A percentile compares a stretch with the other conserved stretches of the same genome.
phyloP scores from a whole-genome alignment of 2,113 vertebrate genomes.

The Micronycteris hirsuta region DNA sequence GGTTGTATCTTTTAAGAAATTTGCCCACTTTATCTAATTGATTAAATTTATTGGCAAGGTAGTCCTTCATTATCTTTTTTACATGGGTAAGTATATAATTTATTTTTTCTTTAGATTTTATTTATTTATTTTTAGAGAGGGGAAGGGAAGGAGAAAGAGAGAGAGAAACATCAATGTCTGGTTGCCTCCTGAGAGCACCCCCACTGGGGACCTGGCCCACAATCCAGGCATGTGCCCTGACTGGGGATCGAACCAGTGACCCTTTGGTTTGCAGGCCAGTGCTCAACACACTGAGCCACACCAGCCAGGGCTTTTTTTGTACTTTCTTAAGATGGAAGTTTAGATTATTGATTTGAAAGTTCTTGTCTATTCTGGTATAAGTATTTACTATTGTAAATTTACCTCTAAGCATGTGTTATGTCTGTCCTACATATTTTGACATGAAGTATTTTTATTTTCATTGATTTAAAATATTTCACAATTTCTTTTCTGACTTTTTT shows the following conservation, averaged over 20 bases:
- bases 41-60: constrained; percentile 1
- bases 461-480: neutral
- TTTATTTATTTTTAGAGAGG: too few species aligned
- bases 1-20: neutral
- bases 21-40: neutral
- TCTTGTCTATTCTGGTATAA: neutral
- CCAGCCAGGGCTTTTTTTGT: neutral
- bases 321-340: neutral
- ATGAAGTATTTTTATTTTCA: neutral
- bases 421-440: neutral
- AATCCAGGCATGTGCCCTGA: too few species aligned
- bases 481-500: neutral
- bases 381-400: neutral
- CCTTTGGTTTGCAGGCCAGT: neutral
- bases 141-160: too few species aligned
- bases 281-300: too few species aligned
- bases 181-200: too few species aligned
- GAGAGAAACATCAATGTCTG: too few species aligned
- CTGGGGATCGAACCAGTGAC: too few species aligned
- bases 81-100: neutral
- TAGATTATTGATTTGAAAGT: constrained; percentile 1
- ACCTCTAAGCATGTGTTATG: neutral
- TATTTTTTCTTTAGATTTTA: neutral
- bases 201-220: too few species aligned
- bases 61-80: neutral